Conservation (phyloP, 2,797 vertebrate genomes). For the Sarcoramphus papa region DNA sequence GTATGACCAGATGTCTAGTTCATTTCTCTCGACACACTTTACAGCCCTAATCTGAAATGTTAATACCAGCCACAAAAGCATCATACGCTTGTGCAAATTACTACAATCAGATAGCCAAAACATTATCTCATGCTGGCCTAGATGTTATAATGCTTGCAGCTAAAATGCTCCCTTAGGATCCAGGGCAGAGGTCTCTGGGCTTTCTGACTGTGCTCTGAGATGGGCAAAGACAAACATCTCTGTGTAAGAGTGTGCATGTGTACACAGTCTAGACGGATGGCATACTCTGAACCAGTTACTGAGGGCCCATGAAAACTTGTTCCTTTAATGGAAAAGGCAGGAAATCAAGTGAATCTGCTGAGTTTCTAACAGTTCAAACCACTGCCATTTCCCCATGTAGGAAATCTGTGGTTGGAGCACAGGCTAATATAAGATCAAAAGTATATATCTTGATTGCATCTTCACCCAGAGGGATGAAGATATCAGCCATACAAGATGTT, state of each 20-base stretch:
- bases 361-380: neutral
- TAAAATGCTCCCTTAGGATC: neutral
- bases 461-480: neutral
- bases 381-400: neutral
- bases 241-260: neutral
- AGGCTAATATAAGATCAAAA: neutral
- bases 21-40: neutral
- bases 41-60: neutral
- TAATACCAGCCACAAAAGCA: neutral
- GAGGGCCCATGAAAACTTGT: neutral
- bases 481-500: neutral
- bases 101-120: slow-evolving; percentile 4
- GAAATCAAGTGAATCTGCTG: neutral
- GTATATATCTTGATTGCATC: neutral
- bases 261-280: neutral
- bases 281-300: neutral
- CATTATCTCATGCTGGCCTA: slow-evolving; percentile 7
- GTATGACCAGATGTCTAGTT: slow-evolving; percentile 39
- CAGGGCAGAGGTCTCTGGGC: neutral
- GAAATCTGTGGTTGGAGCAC: neutral
- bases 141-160: neutral
- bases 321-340: neutral
- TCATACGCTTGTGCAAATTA: neutral
- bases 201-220: neutral
- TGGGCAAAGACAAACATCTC: neutral